These are phyloP conservation scores for Calliopum simillimum DNA, from an alignment of 2,888 invertebrate genomes.

Conservation along the genomic window DNA sequence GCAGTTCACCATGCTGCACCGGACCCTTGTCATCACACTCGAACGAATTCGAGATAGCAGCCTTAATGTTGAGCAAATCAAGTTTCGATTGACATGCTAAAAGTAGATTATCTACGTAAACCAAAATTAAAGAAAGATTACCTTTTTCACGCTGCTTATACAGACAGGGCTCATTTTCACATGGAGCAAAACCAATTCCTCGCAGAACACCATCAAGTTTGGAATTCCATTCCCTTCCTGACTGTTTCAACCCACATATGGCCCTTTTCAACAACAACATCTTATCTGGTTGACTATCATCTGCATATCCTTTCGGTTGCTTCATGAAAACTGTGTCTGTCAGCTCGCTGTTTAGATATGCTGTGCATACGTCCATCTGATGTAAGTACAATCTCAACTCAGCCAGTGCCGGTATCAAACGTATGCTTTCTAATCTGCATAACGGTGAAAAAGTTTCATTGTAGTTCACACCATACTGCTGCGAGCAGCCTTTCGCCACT, in stretches of 20 bases:
- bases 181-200: slow-evolving; percentile 35
- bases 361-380: slow-evolving; percentile 40
- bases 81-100: not conserved
- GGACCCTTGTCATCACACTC: slow-evolving; percentile 29
- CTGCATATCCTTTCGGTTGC: slow-evolving; percentile 38
- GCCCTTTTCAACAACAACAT: slow-evolving; percentile 43
- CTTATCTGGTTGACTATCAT: slow-evolving; percentile 31
- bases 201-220: slow-evolving; percentile 38
- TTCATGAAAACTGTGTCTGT: slow-evolving; percentile 40
- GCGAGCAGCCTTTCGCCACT: slow-evolving; percentile 43
- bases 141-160: not conserved
- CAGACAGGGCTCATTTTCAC: slow-evolving; percentile 39
- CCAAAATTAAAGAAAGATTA: not conserved
- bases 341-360: slow-evolving; percentile 42
- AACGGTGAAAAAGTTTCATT: slow-evolving; percentile 44
- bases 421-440: slow-evolving; percentile 43
- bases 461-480: slow-evolving; percentile 39
- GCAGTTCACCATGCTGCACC: slow-evolving; percentile 40
- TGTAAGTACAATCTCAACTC: slow-evolving; percentile 39
- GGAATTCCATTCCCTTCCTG: slow-evolving; percentile 43
- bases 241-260: slow-evolving; percentile 47
- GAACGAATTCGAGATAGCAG: not conserved
- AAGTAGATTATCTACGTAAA: slow-evolving; percentile 6
- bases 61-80: not conserved
- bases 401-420: slow-evolving; percentile 41